These are phyloP conservation scores for Hofmannophila pseudospretella DNA, from an alignment of 2,888 invertebrate species.

Conservation along the genomic window DNA sequence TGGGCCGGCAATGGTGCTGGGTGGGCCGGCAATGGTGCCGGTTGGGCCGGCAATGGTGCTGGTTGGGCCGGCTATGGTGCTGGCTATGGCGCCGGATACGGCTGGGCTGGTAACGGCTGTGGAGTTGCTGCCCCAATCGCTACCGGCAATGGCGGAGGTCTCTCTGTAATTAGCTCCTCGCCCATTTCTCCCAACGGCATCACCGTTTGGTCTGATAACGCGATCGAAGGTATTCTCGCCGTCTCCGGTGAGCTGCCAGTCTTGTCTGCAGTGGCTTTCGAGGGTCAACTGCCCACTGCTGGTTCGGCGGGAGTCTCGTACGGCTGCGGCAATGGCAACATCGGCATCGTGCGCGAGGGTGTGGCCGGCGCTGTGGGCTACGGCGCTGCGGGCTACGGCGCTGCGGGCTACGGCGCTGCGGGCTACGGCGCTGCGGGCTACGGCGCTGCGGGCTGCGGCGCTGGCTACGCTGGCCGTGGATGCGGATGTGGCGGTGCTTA, in stretches of 20 bases:
- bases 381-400: too few relatives aligned
- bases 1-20: not conserved
- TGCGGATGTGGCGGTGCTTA: too few relatives aligned
- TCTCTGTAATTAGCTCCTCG: conserved; percentile 27
- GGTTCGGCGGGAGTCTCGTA: conserved; percentile 38
- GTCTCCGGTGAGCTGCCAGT: conserved; percentile 28
- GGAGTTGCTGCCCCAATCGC: conserved; percentile 3
- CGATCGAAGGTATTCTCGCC: conserved; percentile 24
- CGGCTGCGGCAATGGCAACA: conserved; percentile 35
- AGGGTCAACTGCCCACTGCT: conserved; percentile 26
- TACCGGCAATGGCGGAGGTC: conserved; percentile 23
- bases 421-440: not conserved
- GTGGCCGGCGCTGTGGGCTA: conserved; percentile 5
- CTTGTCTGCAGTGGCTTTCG: conserved; percentile 25
- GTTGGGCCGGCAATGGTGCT: conserved; percentile 1
- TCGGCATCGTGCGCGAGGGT: conserved; percentile 32
- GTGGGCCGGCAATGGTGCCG: not conserved
- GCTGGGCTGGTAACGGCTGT: not conserved
- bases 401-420: too few relatives aligned
- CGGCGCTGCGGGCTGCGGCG: too few relatives aligned
- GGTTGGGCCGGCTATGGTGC: not conserved
- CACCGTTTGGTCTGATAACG: conserved; percentile 27
- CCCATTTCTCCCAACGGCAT: conserved; percentile 37
- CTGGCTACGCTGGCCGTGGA: too few relatives aligned
- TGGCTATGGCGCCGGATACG: not conserved